Conservation (phyloP, 2,888 invertebrate species). For the Bibio marci region DNA sequence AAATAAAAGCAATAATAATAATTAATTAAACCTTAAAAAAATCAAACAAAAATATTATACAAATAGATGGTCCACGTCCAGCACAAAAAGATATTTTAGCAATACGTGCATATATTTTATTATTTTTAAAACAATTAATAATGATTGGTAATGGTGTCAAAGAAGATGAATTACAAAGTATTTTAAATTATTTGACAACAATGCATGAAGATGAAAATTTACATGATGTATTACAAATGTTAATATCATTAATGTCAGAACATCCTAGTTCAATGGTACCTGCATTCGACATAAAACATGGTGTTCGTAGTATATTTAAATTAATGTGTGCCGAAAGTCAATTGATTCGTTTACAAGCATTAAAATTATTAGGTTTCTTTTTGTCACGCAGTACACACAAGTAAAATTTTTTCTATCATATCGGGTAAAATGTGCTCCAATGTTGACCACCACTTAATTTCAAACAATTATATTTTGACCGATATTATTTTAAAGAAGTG, state of each 20-base stretch:
- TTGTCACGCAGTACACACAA: conserved; percentile 96
- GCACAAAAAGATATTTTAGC: conserved; percentile 87
- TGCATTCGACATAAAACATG: conserved; percentile 94
- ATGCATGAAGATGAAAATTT: conserved; percentile 98
- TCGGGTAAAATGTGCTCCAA: no score
- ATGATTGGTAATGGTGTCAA: conserved; percentile 94
- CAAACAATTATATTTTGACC: no score
- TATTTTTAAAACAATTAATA: conserved; percentile 90
- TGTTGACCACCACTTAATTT: no score
- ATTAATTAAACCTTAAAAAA: neutral
- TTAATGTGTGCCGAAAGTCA: conserved; percentile 91
- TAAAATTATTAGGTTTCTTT: conserved; percentile 95
- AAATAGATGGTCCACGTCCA: conserved; percentile 77
- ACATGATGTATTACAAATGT: conserved; percentile 92
- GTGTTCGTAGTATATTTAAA: conserved; percentile 93
- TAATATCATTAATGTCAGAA: conserved; percentile 94
- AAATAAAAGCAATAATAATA: neutral
- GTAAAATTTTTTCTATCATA: no score
- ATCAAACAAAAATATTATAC: neutral
- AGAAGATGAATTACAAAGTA: conserved; percentile 96
- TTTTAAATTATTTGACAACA: conserved; percentile 94
- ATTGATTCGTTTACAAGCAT: conserved; percentile 83
- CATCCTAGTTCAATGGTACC: conserved; percentile 99
- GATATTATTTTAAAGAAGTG: no score
- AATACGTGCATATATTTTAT: conserved; percentile 84